Base-by-base conservation (phyloP, 2,888 invertebrate species). In the Cheilosia grossa region DNA sequence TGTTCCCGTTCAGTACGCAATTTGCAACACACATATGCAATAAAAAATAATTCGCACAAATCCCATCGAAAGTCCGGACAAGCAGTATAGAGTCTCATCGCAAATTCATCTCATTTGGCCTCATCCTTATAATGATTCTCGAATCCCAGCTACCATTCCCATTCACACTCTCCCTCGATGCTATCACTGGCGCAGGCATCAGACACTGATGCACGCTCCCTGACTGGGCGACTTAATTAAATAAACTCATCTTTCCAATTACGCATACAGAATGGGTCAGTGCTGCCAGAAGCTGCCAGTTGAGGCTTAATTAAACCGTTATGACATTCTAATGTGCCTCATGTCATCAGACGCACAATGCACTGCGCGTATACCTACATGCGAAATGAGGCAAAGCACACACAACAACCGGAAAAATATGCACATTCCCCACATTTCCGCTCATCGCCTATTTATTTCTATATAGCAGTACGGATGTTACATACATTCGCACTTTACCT, bases 191-290 rank as follows among this genome's bases (percentile, higher is more conserved):
- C 70, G 15, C 56, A 64, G 47, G 51, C 64, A 73, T 30, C 30
- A 30, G 30, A 30, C 30, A 30, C 9, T 30, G 30, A 30, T 30
- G 30, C 59, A 63, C 47, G 13, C 53, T 61, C 61, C 66, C 33
- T 44, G 27, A 6, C 27, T 27, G 54, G 59, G 44, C 40, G 70
- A 80, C 77, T 85, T 85, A 85, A 85, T 85, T 85, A 85, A 85
- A 85, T 77, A 72, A 81, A 81, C 81, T 85, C 72, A 81, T 77
- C 40, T 80, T 75, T 85, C 83, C 80, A 75, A 70, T 85, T 85
- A 80, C 67, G 75, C 61, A 75, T 59, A 63, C 66, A 49, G 74
- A 79, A 80, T 75, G 69, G 73, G 73, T 54, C 54, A 54, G 17
- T 30, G 30, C 59, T 42, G 66, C 40, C 59, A 69, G 67, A 30